Base-by-base conservation (phyloP, 92 coral and sea anemone species). In the Bergia puertoricense region DNA sequence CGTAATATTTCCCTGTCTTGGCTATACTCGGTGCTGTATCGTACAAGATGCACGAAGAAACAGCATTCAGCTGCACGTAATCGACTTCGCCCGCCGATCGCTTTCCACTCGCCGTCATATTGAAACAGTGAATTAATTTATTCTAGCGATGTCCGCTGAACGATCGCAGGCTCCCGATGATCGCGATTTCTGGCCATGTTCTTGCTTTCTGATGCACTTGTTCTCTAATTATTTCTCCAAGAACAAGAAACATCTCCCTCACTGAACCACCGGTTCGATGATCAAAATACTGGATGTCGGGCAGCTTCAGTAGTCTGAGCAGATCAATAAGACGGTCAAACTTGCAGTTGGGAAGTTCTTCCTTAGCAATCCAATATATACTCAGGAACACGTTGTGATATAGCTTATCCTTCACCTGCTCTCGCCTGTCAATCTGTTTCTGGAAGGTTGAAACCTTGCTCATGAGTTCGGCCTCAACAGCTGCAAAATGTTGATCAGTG, bases 271-370 rank as follows among this genome's bases (percentile, higher is more conserved):
- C 86, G 44, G 81, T 81, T 1, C 36, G 40, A 81, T 80, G 86
- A 4, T 81, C 20, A 46, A 69, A 88, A 2, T 45, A 80, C 44
- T 88, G 30, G 51, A 88, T 88, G 13, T 80, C 90, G 5, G 86
- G 41, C 42, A 80, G 73, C 57, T 81, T 81, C 18, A 88, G 86
- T 71, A 68, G 6, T 71, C 51, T 45, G 1, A 88, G 80, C 57
- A 88, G 81, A 5, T 88, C 39, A 18, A 88, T 56, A 80, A 88
- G 91, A 2, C 59, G 46, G 0, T 42, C 74, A 50, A 91, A 85
- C 54, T 91, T 91, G 81, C 82, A 80, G 45, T 91, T 91, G 43
- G 94, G 65, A 71, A 91, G 81, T 46, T 91, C 94, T 48, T 91
- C 90, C 54, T 91, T 91, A 8, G 89, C 89, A 37, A 86, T 75